Evolutionary conservation across 2,113 vertebrate species (phyloP).

Genomic region (Penelope pileata): DNA sequence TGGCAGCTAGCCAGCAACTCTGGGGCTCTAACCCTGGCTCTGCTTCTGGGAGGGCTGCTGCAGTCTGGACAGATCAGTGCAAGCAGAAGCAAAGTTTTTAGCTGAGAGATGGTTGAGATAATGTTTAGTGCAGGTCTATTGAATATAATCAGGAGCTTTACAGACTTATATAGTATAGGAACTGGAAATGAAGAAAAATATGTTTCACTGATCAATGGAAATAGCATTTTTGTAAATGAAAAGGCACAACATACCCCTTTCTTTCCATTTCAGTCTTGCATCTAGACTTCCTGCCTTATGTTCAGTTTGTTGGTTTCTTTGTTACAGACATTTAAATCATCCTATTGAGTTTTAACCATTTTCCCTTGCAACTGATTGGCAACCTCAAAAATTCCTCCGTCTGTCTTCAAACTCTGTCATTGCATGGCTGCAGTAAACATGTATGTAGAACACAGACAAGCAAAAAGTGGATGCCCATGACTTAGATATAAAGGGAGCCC

Average conservation of each 20-base stretch:
- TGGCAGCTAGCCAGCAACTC: background rate
- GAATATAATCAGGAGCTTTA: background rate
- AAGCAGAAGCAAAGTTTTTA: background rate
- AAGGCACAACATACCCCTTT: background rate
- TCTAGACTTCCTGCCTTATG: background rate
- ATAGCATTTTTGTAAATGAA: background rate
- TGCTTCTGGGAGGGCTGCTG: background rate
- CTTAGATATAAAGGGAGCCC: background rate
- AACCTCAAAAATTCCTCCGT: background rate
- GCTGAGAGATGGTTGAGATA: background rate
- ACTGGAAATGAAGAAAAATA: background rate
- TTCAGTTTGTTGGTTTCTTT: background rate
- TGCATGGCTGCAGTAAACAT: background rate
- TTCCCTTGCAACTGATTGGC: background rate
- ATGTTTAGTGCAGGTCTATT: background rate
- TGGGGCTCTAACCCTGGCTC: background rate
- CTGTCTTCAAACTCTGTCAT: background rate
- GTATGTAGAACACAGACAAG: background rate
- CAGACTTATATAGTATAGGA: background rate
- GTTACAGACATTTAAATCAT: background rate
- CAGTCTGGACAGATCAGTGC: background rate
- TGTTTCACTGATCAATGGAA: background rate
- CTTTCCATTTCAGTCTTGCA: background rate
- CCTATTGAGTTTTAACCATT: background rate
- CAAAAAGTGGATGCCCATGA: background rate